Percentiles rank a stretch among this genome's conserved stretches.
These are phyloP conservation scores for Odontomyia ornata DNA, from an alignment of 2,888 invertebrate genomes.

Conservation along the genomic window DNA sequence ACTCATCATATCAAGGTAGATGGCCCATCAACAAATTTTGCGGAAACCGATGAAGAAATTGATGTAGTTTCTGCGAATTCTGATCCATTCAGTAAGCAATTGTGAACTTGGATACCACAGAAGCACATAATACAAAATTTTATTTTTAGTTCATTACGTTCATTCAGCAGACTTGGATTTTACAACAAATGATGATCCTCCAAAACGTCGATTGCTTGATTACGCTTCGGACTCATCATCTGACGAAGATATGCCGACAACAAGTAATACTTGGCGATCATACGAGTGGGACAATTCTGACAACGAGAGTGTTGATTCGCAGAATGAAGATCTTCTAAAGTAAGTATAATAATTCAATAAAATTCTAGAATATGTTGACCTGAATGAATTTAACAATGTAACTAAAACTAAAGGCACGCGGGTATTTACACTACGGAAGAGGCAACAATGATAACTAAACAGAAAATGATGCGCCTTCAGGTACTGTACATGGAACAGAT, in stretches of 20 bases:
- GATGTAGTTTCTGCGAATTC: constrained; percentile 66
- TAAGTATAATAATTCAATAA: constrained; percentile 59
- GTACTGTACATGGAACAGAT: constrained; percentile 85
- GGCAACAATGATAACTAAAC: constrained; percentile 78
- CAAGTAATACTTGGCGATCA: constrained; percentile 71
- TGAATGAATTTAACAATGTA: background rate
- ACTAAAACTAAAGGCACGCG: constrained; percentile 72
- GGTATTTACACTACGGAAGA: constrained; percentile 91
- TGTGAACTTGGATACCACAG: background rate
- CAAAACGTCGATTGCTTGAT: constrained; percentile 69
- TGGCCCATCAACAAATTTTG: constrained; percentile 53
- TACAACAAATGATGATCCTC: constrained; percentile 66
- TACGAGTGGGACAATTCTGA: constrained; percentile 76
- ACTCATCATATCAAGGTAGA: constrained; percentile 70
- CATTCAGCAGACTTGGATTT: constrained; percentile 67
- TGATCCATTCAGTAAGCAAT: constrained; percentile 70
- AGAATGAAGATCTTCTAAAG: constrained; percentile 80
- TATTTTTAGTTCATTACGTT: constrained; percentile 57
- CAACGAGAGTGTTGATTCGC: constrained; percentile 80
- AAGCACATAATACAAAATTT: background rate
- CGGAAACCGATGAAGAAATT: constrained; percentile 64
- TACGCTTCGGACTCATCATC: constrained; percentile 75
- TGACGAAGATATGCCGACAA: constrained; percentile 73
- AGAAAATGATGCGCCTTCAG: constrained; percentile 79
- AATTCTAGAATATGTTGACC: background rate